phyloP scores from a whole-genome alignment of 2,113 vertebrate genomes.

The Neodon shergylaensis region DNA sequence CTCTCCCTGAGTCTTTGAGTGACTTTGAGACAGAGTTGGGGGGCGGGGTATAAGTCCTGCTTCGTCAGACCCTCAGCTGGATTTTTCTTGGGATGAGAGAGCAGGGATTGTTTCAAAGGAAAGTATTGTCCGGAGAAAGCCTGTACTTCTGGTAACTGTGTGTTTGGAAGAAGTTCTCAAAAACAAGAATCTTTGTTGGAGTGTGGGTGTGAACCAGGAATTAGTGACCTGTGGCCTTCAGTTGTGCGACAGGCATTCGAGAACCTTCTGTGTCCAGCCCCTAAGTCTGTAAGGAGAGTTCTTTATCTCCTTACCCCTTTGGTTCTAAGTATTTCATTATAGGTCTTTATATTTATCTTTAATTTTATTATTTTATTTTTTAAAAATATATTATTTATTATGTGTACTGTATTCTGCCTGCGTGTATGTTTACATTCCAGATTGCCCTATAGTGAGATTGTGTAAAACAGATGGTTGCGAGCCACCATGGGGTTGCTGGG shows the following conservation, averaged over 20 bases:
- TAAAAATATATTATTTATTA: not conserved
- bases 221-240: not conserved
- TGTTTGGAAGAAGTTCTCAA: not conserved
- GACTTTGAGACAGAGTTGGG: slow-evolving; percentile 62
- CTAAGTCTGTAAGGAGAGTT: not conserved
- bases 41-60: slow-evolving; percentile 1
- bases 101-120: not conserved
- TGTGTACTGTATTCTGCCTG: too few relatives aligned
- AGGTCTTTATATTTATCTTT: not conserved
- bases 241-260: not conserved
- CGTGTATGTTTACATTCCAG: too few relatives aligned
- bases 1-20: not conserved
- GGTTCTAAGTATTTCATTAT: not conserved
- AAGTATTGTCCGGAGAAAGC: not conserved
- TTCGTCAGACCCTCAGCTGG: not conserved
- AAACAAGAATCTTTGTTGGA: not conserved
- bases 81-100: slow-evolving; percentile 60
- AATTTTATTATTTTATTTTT: too few relatives aligned
- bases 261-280: not conserved
- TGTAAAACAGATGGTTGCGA: too few relatives aligned
- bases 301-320: not conserved
- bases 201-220: not conserved
- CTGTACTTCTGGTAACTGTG: not conserved
- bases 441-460: too few relatives aligned
- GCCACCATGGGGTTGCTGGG: too few relatives aligned